A percentile compares a stretch with the other conserved stretches of the same genome.
Conservation (phyloP, 2,888 invertebrate genomes). For the Meteorus cinctellus region DNA sequence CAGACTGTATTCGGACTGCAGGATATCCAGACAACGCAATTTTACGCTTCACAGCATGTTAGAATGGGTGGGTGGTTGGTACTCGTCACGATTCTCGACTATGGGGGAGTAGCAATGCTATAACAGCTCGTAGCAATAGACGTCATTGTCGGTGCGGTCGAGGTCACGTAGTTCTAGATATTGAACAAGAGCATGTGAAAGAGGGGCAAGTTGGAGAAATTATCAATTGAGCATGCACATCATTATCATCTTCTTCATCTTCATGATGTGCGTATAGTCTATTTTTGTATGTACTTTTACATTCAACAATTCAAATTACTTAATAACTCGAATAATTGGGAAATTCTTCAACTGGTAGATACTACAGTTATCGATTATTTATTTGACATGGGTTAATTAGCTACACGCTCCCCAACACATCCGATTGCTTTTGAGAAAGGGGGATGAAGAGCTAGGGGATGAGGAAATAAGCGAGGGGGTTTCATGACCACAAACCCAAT, state of each 20-base stretch:
- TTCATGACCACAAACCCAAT: constrained; percentile 11
- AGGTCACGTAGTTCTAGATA: not conserved
- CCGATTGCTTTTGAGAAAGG: not conserved
- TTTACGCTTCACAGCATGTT: constrained; percentile 24
- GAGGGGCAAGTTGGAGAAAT: not conserved
- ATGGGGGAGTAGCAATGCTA: not conserved
- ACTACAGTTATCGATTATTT: not conserved
- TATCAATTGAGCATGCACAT: constrained; percentile 3
- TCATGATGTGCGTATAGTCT: too few species aligned
- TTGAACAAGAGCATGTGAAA: not conserved
- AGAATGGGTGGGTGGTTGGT: not conserved
- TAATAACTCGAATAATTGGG: too few species aligned
- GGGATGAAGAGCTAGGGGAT: not conserved
- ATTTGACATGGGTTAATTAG: not conserved
- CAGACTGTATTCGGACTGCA: not conserved
- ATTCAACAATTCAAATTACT: too few species aligned
- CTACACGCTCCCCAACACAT: not conserved
- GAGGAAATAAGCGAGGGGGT: not conserved
- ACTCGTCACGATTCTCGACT: constrained; percentile 17
- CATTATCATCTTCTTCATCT: not conserved
- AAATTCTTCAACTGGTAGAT: too few species aligned
- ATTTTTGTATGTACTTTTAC: too few species aligned
- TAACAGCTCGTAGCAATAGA: not conserved
- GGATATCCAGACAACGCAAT: constrained; percentile 22
- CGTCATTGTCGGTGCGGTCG: not conserved